Evolutionary conservation across 1,140 invertebrate genomes (phyloP).

Genomic region (Araneus ventricosus): DNA sequence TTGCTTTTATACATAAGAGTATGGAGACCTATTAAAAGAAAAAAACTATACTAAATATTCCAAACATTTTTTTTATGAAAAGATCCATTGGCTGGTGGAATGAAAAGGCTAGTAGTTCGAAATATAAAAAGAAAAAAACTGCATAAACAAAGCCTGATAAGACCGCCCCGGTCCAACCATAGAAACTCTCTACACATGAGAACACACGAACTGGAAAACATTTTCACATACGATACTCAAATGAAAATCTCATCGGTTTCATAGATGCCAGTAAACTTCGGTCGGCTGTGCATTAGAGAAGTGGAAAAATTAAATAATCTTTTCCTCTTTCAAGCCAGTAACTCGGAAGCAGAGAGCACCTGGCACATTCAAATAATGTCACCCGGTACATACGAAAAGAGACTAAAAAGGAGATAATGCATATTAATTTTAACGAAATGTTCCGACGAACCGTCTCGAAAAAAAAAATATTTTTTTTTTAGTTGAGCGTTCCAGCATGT

Average conservation of each 20-base stretch:
- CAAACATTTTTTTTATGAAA: too few species aligned
- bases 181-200: neutral
- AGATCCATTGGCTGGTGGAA: too few species aligned
- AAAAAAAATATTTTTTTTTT: neutral
- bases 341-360: neutral
- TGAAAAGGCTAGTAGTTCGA: too few species aligned
- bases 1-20: too few species aligned
- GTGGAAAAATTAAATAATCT: neutral
- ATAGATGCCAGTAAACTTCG: neutral
- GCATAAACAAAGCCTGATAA: neutral
- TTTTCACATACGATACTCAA: neutral
- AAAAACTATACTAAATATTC: too few species aligned
- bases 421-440: constrained; percentile 29
- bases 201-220: neutral
- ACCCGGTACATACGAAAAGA: neutral
- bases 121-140: neutral
- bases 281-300: neutral
- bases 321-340: neutral
- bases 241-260: neutral
- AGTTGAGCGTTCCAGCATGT: neutral
- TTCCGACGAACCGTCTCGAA: neutral
- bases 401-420: neutral
- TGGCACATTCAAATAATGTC: constrained; percentile 16
- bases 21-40: too few species aligned
- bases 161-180: neutral